Base-by-base conservation (phyloP, 2,888 invertebrate genomes). In the Stictocephala bisonia region DNA sequence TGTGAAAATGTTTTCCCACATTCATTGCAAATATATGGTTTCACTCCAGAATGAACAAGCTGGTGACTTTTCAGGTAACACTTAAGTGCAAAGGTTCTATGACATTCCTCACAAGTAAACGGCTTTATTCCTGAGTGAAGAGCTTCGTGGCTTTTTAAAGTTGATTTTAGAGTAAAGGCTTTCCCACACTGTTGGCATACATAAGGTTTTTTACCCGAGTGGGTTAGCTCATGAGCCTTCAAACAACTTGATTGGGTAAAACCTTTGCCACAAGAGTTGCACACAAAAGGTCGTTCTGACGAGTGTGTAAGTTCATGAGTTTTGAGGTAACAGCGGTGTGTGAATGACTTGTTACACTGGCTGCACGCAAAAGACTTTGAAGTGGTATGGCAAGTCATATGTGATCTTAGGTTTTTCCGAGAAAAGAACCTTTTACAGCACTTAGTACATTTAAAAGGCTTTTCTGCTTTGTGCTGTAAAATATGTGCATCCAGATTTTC, bases 181-280 rank as follows among this genome's bases (percentile, higher is more conserved):
- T 56, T 41, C 13, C 51, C 58, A 51, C 81, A 81, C n/a, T 76
- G 74, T 18, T 73, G 40, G 71, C 81, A 81, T 9, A 74, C 56
- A 72, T 78, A 79, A 29, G 74, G 74, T 60, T 78, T 78, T 15
- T 77, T 76, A 13, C 76, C 74, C 6, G 79, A 76, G 73, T 81
- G 81, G 24, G 79, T 77, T 6, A 79, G 76, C 72, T 80, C 76
- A 56, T 81, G 81, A 9, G 75, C 77, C 69, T 79, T 79, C 29
- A 81, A 69, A 64, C 77, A 77, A 24, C 74, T 15, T 26, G 24
- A 20, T 18, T 64, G 22, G 0, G 64, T 64, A 11, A 64, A 64
- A 2, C 64, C 44, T 64, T 64, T 64, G 24, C 24, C 64, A 44
- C 64, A 64, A 44, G 44, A 6, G 13, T 27, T 13, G 44, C 64